Percentiles rank a stretch among this genome's conserved stretches.
These are phyloP conservation scores for Nothoprocta perdicaria DNA, from an alignment of 2,113 vertebrate species.

Conservation along the genomic window DNA sequence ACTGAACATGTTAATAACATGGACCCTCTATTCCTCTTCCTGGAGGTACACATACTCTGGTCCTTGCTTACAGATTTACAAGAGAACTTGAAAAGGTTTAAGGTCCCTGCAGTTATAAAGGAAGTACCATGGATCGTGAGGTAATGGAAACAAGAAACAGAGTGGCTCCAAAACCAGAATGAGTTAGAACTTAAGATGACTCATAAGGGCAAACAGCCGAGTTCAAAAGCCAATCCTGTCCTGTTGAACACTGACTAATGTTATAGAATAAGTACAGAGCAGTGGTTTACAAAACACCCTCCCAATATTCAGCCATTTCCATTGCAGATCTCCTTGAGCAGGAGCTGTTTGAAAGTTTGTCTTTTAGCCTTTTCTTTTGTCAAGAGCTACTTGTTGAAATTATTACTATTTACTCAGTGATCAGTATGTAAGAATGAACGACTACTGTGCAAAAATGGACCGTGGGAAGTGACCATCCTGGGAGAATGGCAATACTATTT, in stretches of 20 bases:
- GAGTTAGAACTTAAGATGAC: not conserved
- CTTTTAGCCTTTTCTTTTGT: not conserved
- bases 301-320: not conserved
- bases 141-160: not conserved
- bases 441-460: not conserved
- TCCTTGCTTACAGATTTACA: not conserved
- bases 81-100: not conserved
- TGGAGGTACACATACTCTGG: not conserved
- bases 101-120: constrained; percentile 4
- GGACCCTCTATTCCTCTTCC: not conserved
- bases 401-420: not conserved
- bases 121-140: constrained; percentile 36
- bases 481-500: not conserved
- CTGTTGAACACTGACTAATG: not conserved
- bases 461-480: not conserved
- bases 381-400: not conserved
- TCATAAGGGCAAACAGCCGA: not conserved
- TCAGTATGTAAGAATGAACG: not conserved
- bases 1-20: not conserved
- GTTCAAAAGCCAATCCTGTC: not conserved
- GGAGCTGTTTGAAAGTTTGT: not conserved
- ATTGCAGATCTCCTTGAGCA: not conserved
- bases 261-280: not conserved
- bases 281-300: not conserved
- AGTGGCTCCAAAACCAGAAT: not conserved